Conservation (phyloP, 2,888 invertebrate genomes). For the Trilocha varians region DNA sequence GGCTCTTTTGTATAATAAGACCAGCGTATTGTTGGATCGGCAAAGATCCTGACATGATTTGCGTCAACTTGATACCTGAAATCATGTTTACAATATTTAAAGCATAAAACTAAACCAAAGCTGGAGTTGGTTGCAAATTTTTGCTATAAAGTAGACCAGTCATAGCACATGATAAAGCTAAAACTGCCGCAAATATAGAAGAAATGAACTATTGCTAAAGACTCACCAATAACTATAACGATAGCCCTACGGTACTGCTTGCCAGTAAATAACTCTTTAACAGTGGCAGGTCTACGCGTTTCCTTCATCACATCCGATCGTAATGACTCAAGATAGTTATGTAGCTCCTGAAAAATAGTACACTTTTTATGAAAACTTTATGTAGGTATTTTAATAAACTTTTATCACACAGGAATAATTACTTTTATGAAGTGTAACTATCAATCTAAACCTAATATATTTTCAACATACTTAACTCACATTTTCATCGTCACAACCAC, state of each 20-base stretch:
- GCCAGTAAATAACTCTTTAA: slow-evolving; percentile 60
- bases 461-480: slow-evolving; percentile 17
- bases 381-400: not conserved
- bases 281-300: slow-evolving; percentile 50
- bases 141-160: too few species aligned
- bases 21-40: slow-evolving; percentile 49
- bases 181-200: too few species aligned
- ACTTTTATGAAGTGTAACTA: too few species aligned
- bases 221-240: slow-evolving; percentile 42
- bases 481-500: slow-evolving; percentile 38
- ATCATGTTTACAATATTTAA: slow-evolving; percentile 3
- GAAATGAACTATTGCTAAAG: not conserved
- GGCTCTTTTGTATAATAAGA: slow-evolving; percentile 44
- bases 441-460: not conserved
- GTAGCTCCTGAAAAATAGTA: slow-evolving; percentile 28
- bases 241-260: slow-evolving; percentile 61
- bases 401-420: too few species aligned
- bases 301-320: slow-evolving; percentile 57
- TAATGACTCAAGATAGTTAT: slow-evolving; percentile 35
- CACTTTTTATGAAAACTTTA: not conserved
- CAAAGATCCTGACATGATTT: slow-evolving; percentile 40
- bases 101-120: too few species aligned
- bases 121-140: too few species aligned
- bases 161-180: too few species aligned
- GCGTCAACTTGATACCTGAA: slow-evolving; percentile 46